A percentile compares a stretch with the other conserved stretches of the same genome.
phyloP scores from a whole-genome alignment of 2,797 vertebrate species.

The Phylloscopus collybita region DNA sequence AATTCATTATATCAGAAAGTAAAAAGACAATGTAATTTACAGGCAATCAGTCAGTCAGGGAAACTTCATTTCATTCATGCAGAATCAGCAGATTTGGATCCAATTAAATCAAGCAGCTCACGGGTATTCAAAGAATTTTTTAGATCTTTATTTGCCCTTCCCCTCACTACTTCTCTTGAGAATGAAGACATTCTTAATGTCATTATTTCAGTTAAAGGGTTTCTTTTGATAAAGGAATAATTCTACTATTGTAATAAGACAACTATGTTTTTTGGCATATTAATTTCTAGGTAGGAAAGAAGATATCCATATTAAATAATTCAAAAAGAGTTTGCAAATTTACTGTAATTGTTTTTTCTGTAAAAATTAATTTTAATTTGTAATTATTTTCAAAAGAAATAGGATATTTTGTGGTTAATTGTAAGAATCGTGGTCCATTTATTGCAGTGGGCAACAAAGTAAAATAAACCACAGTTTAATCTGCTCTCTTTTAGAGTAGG shows the following conservation, averaged over 20 bases:
- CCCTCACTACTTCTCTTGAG: rapidly evolving
- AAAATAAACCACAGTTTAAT: background rate
- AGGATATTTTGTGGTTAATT: background rate
- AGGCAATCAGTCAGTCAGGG: background rate
- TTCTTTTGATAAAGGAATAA: background rate
- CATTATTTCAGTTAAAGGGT: background rate
- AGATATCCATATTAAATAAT: background rate
- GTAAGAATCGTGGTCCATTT: background rate
- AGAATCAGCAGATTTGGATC: background rate
- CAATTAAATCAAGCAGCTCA: background rate
- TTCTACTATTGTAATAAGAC: background rate
- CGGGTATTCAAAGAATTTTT: background rate
- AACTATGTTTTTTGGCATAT: background rate
- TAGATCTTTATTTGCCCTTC: background rate
- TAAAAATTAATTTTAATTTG: background rate
- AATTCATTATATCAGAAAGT: background rate
- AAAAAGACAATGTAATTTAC: background rate
- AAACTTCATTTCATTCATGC: background rate
- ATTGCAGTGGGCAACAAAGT: background rate
- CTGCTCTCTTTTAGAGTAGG: background rate
- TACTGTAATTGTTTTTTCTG: background rate
- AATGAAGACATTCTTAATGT: background rate
- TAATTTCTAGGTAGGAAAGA: background rate
- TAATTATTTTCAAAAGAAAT: background rate
- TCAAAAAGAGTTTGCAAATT: background rate